A percentile compares a stretch with the other conserved stretches of the same genome.
phyloP scores from a whole-genome alignment of 64 coral and sea anemone genomes.

The Dendronephthya gigantea region DNA sequence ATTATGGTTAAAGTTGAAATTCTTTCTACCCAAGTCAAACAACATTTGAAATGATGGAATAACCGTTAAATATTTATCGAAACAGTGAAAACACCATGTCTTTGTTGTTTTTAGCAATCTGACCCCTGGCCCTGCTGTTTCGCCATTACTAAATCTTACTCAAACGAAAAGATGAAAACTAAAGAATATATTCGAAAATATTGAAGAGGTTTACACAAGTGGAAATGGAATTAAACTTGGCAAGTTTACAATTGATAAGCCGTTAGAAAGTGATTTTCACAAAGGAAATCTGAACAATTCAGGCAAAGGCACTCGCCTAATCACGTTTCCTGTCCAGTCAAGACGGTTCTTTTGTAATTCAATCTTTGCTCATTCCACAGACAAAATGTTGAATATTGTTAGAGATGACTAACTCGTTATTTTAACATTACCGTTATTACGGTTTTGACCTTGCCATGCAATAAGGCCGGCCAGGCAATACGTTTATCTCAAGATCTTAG shows the following conservation, averaged over 20 bases:
- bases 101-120: neutral
- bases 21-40: neutral
- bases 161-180: neutral
- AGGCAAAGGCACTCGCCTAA: neutral
- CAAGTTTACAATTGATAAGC: neutral
- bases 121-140: neutral
- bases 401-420: neutral
- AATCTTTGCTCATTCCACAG: neutral
- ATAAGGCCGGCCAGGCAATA: no score
- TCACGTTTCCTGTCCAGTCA: conserved; percentile 8
- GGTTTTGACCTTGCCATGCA: neutral
- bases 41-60: neutral
- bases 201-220: no score
- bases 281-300: neutral
- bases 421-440: neutral
- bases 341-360: neutral
- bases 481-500: neutral
- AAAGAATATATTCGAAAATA: neutral
- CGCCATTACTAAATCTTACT: neutral
- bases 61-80: neutral
- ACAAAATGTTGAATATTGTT: conserved; percentile 4
- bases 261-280: neutral
- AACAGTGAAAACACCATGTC: neutral
- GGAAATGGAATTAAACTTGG: neutral
- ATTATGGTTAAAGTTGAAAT: neutral